Conservation (phyloP, 1,140 invertebrate species). For the Apolygus lucorum region DNA sequence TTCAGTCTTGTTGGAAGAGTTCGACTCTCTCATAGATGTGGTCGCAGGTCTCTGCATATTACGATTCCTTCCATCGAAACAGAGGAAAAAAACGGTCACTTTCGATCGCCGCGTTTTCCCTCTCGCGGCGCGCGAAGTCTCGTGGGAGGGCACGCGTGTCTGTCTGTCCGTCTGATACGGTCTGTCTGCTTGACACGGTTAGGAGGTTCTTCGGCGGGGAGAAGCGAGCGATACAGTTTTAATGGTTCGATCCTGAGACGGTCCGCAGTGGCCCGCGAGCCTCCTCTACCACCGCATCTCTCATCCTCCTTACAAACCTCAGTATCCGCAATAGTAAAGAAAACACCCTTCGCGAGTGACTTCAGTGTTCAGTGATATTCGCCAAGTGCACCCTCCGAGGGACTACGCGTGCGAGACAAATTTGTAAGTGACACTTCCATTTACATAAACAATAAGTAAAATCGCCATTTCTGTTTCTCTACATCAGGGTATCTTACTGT, state of each 20-base stretch:
- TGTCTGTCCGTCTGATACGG: neutral
- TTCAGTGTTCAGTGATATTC: neutral
- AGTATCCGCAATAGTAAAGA: too few species aligned
- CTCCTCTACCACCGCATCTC: neutral
- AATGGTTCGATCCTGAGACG: neutral
- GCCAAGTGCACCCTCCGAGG: neutral
- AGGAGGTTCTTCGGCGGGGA: too few species aligned
- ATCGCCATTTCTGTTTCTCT: too few species aligned
- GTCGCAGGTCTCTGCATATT: too few species aligned
- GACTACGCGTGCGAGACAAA: neutral
- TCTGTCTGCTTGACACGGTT: neutral
- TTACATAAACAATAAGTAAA: too few species aligned
- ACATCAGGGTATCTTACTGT: too few species aligned
- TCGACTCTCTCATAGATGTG: too few species aligned
- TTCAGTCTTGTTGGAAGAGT: too few species aligned
- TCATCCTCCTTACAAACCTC: too few species aligned
- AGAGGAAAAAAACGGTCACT: neutral
- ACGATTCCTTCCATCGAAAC: too few species aligned
- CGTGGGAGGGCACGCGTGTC: neutral
- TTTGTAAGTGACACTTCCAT: neutral
- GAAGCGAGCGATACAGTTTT: neutral
- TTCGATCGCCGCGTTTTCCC: neutral
- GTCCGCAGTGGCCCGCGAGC: neutral
- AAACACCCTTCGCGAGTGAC: neutral
- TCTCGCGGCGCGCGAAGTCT: neutral